phyloP scores from a whole-genome alignment of 2,888 invertebrate genomes.

The Globia sparganii region DNA sequence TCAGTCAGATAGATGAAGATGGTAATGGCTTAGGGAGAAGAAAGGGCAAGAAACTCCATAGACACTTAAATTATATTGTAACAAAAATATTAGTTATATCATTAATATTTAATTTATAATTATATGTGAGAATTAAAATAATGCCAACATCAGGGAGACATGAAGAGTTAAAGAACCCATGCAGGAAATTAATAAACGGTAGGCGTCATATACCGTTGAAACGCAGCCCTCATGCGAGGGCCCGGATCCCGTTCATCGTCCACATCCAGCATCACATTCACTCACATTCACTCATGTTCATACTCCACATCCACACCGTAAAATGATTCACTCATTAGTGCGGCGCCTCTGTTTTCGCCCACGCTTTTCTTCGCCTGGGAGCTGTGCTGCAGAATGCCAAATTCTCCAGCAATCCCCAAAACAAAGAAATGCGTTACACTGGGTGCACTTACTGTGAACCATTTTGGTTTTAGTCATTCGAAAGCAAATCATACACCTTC shows the following conservation, averaged over 20 bases:
- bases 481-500: not conserved
- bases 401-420: not conserved
- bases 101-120: too few species aligned
- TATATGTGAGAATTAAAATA: too few species aligned
- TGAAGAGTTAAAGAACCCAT: not conserved
- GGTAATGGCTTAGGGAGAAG: too few species aligned
- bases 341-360: not conserved
- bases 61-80: too few species aligned
- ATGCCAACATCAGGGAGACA: not conserved
- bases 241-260: not conserved
- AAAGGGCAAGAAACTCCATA: too few species aligned
- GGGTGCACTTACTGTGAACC: not conserved
- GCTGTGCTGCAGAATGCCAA: conserved; percentile 3
- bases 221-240: not conserved
- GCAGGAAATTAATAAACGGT: not conserved
- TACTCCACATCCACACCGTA: not conserved
- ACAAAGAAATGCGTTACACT: not conserved
- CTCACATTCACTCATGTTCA: not conserved
- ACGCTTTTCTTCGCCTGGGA: not conserved
- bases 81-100: too few species aligned
- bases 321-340: not conserved
- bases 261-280: not conserved
- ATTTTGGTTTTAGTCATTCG: not conserved
- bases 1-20: too few species aligned
- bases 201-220: not conserved